Conservation (phyloP, 1,140 invertebrate species). For the Semibalanus balanoides region DNA sequence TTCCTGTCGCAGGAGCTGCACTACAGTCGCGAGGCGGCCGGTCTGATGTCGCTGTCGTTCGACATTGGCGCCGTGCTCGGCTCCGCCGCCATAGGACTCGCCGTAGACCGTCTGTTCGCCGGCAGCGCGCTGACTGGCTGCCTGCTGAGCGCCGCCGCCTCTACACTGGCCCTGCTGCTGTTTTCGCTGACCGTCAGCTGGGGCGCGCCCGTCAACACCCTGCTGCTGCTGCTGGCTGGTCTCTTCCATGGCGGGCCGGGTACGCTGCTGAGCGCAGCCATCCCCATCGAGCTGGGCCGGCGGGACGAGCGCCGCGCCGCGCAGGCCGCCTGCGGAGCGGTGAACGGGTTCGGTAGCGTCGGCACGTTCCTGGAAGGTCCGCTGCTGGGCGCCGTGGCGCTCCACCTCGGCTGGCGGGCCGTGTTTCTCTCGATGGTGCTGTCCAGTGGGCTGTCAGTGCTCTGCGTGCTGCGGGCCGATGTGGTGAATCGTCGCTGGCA, state of each 20-base stretch:
- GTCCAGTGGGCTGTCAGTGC: background rate
- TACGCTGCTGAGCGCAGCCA: constrained; percentile 34
- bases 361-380: constrained; percentile 39
- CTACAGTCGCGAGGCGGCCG: constrained; percentile 32
- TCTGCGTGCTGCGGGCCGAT: background rate
- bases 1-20: constrained; percentile 34
- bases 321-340: constrained; percentile 34
- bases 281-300: constrained; percentile 36
- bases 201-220: constrained; percentile 31
- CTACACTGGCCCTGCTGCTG: constrained; percentile 29
- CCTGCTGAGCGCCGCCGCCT: constrained; percentile 29
- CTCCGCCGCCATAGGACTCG: constrained; percentile 32
- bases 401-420: constrained; percentile 35
- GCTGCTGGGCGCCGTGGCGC: constrained; percentile 33
- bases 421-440: constrained; percentile 37
- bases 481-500: background rate
- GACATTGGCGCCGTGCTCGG: constrained; percentile 38
- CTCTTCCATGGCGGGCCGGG: constrained; percentile 39
- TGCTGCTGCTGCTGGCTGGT: constrained; percentile 36
- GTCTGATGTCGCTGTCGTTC: constrained; percentile 37
- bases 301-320: constrained; percentile 32
- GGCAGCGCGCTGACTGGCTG: constrained; percentile 31
- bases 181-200: constrained; percentile 33
- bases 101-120: constrained; percentile 32
- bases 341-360: constrained; percentile 37